Evolutionary conservation across 35 echinoderm and acorn worm genomes (phyloP), one percentile per base, ranked within the genome.

Genomic region (Patiria miniata): DNA sequence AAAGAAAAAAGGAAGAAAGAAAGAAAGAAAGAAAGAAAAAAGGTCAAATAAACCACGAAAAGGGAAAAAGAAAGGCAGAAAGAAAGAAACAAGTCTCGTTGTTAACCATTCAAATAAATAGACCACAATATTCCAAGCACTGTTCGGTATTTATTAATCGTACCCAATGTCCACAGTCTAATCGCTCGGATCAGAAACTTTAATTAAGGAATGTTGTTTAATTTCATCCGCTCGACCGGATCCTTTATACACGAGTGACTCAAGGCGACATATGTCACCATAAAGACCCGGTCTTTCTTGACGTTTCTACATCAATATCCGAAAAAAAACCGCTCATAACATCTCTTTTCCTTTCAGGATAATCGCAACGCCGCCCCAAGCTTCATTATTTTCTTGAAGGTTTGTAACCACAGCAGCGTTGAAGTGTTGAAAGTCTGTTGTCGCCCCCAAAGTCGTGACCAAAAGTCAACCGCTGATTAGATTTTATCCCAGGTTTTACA

Each of bases 401-500:
- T 10, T 15, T 18, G 65, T 73, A 23, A 73, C 65, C 65, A 30
- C 26, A 34, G 65, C 23, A 73, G 26, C 23, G 34, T 34, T 73
- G 10, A 23, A 73, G 65, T 73, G 26, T 30, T 30, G 26, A 12
- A 12, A 18, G 65, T 73, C 42, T 47, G 26, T 73, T 73, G 65
- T 30, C 29, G 34, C 26, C 65, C 65, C 65, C n/a, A n/a, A n/a
- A n/a, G n/a, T 33, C 26, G 19, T 22, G 12, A 73, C 65, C 65
- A 73, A 73, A 73, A 73, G 65, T 73, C 65, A 73, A 73, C 34
- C 65, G 65, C 26, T 73, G 65, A 73, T 73, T 73, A 32, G 65
- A 73, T 73, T 30, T 73, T 32, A 73, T 73, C 65, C 14, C 34
- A 23, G 34, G n/a, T n/a, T 73, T 73, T 73, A 36, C 65, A 73